Evolutionary conservation across 2,888 invertebrate genomes (phyloP).

Genomic region (Nemoura dubitans): DNA sequence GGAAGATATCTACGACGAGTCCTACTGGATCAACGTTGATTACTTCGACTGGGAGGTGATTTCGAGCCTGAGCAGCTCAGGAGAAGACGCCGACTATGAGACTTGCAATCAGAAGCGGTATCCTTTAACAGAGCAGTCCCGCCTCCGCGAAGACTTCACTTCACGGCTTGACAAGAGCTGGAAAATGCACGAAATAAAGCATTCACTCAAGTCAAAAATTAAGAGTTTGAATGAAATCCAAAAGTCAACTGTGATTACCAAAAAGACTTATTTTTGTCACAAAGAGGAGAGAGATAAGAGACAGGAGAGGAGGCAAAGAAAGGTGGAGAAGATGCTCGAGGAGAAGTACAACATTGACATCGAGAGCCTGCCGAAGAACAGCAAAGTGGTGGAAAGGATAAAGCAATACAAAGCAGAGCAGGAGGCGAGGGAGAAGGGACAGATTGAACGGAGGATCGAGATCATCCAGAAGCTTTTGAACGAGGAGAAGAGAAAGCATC

Average conservation of each 20-base stretch:
- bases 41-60: slow-evolving; percentile 29
- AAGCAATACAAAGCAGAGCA: slow-evolving; percentile 15
- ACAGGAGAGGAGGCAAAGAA: not conserved
- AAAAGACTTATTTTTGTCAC: slow-evolving; percentile 12
- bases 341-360: slow-evolving; percentile 8
- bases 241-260: not conserved
- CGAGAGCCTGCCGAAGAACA: not conserved
- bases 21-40: not conserved
- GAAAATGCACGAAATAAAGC: not conserved
- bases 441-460: not conserved
- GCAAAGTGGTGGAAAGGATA: not conserved
- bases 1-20: not conserved
- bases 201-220: not conserved
- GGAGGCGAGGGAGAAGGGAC: not conserved
- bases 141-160: not conserved
- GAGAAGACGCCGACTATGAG: not conserved
- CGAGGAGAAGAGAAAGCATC: slow-evolving; percentile 17
- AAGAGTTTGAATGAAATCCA: not conserved
- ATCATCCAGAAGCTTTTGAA: slow-evolving; percentile 20
- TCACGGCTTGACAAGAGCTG: not conserved
- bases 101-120: not conserved
- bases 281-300: slow-evolving; percentile 17
- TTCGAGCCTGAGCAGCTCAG: not conserved
- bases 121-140: not conserved
- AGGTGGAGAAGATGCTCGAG: not conserved